Evolutionary conservation across 2,888 invertebrate species (phyloP), one percentile per base, ranked within the genome.

Genomic region (Stenodera caucasica): DNA sequence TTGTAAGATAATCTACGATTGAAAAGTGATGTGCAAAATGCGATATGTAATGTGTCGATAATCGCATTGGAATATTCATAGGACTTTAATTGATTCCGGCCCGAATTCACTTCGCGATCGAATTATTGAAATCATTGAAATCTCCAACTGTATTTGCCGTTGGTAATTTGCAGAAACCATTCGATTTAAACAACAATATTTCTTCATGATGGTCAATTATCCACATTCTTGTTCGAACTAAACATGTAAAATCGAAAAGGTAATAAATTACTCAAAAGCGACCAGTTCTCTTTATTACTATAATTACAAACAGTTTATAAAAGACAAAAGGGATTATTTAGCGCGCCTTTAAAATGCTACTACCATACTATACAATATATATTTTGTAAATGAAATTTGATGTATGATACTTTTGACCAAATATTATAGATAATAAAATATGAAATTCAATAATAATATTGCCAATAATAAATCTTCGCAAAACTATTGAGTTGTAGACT

Each of bases 311-410:
- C 62, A 58, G 56, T 62, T 61, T 61, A 61, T 61, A 61, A 55
- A 26, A 54, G 61, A 58, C 58, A 61, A 61, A 61, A 61, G 55
- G 21, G 52, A 51, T 55, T 51, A 58, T 55, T 61, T 61, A 58
- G 58, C 45, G 40, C 33, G 12, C 40, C 12, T 23, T 23, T 23
- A 45, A 45, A 45, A 12, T 45, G 45, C 45, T 45, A 45, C 51
- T 51, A 26, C 32, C 37, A 14, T 37, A 14, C 15, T 4, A 82
- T 80, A 32, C 66, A 63, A 51, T 82, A 78, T 58, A 75, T 68
- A 37, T 77, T 71, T 45, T 21, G 21, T 21, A 11, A 2, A 21
- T 11, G 11, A 45, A 45, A 21, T 45, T 21, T 45, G 45, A 45
- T 45, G 21, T 23, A 45, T 18, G 15, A 40, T 40, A 11, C 14